Percentiles rank a stretch among this genome's conserved stretches.
Conservation (phyloP, 2,888 invertebrate genomes). For the Cantharis rustica region DNA sequence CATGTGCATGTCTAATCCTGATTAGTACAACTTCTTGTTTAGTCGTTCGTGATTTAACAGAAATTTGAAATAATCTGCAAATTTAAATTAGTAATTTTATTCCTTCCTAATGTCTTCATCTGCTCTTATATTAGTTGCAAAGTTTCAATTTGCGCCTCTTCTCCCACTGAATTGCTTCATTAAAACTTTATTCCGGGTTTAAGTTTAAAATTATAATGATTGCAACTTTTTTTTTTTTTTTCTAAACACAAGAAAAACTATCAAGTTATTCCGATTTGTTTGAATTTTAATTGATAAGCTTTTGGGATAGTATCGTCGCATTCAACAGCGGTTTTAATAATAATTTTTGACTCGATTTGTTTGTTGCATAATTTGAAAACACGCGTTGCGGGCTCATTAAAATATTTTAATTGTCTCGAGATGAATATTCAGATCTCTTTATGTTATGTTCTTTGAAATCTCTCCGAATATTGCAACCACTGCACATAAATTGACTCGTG, state of each 20-base stretch:
- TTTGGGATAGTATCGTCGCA: not conserved
- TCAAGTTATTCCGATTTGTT: not conserved
- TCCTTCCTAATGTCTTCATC: not conserved
- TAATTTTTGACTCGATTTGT: conserved; percentile 14
- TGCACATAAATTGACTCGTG: conserved; percentile 18
- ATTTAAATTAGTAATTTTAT: conserved; percentile 17
- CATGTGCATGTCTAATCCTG: conserved; percentile 31
- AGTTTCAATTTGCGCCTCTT: conserved; percentile 10
- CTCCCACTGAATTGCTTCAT: conserved; percentile 19
- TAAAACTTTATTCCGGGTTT: conserved; percentile 16
- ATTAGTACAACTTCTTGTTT: conserved; percentile 7
- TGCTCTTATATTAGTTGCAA: not conserved
- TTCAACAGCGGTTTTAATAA: conserved; percentile 12
- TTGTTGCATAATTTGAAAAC: conserved; percentile 15
- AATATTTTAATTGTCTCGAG: conserved; percentile 54
- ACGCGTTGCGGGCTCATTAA: conserved; percentile 45
- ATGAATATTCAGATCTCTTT: conserved; percentile 51
- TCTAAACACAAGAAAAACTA: not conserved
- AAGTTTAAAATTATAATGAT: not conserved
- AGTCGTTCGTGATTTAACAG: conserved; percentile 17
- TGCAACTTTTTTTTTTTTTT: not conserved
- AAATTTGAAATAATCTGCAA: conserved; percentile 19
- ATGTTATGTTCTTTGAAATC: conserved; percentile 4
- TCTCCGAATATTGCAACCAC: conserved; percentile 10
- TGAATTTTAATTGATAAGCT: not conserved